phyloP scores from a whole-genome alignment of 2,797 vertebrate species.

The Pygocentrus nattereri region DNA sequence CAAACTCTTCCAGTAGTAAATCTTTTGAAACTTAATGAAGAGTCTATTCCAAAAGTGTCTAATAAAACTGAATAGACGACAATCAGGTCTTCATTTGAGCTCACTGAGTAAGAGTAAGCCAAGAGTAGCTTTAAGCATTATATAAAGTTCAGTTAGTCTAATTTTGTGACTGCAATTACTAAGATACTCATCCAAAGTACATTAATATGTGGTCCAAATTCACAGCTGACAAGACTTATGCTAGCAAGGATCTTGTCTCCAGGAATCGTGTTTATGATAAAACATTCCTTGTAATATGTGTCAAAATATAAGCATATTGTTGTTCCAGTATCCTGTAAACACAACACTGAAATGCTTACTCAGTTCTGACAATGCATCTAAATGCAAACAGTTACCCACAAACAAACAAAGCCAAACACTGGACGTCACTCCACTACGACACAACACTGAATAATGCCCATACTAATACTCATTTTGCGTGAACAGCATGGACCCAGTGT shows the following conservation, averaged over 20 bases:
- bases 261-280: slow-evolving; percentile 5
- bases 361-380: slow-evolving; percentile 29
- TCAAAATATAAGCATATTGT: slow-evolving; percentile 27
- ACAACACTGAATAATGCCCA: neutral
- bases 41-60: neutral
- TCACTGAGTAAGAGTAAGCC: too few species aligned
- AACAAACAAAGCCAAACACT: slow-evolving; percentile 15
- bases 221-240: neutral
- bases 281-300: slow-evolving; percentile 4
- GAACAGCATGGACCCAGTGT: neutral
- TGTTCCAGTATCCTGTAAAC: slow-evolving; percentile 21
- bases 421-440: slow-evolving; percentile 6
- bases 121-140: slow-evolving; percentile 15
- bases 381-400: slow-evolving; percentile 16
- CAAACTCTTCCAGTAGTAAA: neutral
- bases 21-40: slow-evolving; percentile 12
- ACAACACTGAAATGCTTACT: slow-evolving; percentile 22
- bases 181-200: neutral
- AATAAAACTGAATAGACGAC: neutral
- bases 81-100: neutral
- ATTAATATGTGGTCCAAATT: neutral
- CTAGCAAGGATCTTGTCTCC: slow-evolving; percentile 28
- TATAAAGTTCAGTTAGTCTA: neutral
- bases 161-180: neutral
- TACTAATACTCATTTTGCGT: too few species aligned